phyloP scores from a whole-genome alignment of 2,888 invertebrate species.

The Idaea biselata region DNA sequence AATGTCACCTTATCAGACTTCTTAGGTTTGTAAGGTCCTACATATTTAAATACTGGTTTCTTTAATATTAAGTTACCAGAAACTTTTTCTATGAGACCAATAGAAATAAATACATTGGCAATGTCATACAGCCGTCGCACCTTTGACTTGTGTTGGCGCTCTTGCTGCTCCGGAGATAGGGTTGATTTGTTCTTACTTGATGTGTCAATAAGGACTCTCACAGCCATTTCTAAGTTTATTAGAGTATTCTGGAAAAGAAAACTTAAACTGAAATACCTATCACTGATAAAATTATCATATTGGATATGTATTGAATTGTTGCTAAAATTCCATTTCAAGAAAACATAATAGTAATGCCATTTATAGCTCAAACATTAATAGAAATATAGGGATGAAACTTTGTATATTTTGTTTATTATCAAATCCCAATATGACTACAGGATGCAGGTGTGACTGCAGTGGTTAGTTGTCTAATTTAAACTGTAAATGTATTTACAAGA shows the following conservation, averaged over 20 bases:
- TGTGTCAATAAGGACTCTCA: conserved; percentile 81
- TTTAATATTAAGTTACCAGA: conserved; percentile 81
- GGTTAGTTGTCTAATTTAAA: neutral
- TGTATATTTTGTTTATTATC: conserved; percentile 1
- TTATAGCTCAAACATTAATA: neutral
- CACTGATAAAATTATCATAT: too few species aligned
- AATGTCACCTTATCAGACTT: conserved; percentile 51
- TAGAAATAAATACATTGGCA: conserved; percentile 87
- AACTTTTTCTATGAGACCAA: conserved; percentile 86
- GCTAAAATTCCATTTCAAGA: too few species aligned
- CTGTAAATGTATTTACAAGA: neutral
- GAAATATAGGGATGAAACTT: neutral
- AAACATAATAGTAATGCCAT: neutral
- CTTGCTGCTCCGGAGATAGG: conserved; percentile 73
- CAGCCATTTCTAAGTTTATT: conserved; percentile 84
- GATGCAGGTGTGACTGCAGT: too few species aligned
- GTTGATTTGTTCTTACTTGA: conserved; percentile 71
- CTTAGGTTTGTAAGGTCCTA: conserved; percentile 75
- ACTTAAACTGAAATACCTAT: conserved; percentile 9
- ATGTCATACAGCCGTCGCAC: conserved; percentile 88
- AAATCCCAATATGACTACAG: too few species aligned
- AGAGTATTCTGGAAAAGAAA: conserved; percentile 77
- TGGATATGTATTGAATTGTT: too few species aligned
- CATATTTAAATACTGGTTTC: conserved; percentile 85
- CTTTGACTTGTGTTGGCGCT: conserved; percentile 83